These are phyloP conservation scores for Himantopus leucocephalus DNA, from an alignment of 2,113 vertebrate genomes.

Conservation along the genomic window DNA sequence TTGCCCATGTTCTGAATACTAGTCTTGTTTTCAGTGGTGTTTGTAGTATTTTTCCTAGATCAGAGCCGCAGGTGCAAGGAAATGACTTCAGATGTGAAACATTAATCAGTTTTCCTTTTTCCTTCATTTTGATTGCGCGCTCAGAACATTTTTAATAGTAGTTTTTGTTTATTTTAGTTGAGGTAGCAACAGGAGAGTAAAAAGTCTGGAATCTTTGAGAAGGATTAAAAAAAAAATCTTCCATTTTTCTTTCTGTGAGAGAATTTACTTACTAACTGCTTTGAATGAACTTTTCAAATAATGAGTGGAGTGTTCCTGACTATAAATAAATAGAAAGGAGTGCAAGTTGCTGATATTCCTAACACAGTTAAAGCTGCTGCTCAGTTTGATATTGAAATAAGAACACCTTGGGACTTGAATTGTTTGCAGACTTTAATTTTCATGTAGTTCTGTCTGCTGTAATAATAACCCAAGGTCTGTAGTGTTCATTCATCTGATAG, in stretches of 20 bases:
- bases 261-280: neutral
- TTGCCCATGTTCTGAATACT: slow-evolving; percentile 57
- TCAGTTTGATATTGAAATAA: neutral
- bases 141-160: slow-evolving; percentile 46
- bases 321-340: slow-evolving; percentile 15
- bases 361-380: neutral
- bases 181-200: slow-evolving; percentile 19
- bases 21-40: slow-evolving; percentile 48
- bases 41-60: slow-evolving; percentile 60
- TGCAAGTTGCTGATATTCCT: neutral
- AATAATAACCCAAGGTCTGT: neutral
- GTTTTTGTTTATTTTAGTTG: slow-evolving; percentile 55
- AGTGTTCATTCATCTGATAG: neutral
- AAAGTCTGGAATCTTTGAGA: slow-evolving; percentile 30
- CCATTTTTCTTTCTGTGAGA: neutral
- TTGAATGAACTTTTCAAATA: slow-evolving; percentile 13
- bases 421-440: neutral
- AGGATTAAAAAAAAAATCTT: neutral
- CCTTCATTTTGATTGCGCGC: neutral
- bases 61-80: slow-evolving; percentile 62
- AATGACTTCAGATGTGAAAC: slow-evolving; percentile 69
- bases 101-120: slow-evolving; percentile 51
- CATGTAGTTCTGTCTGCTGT: neutral
- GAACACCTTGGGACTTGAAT: neutral
- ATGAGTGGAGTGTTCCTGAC: slow-evolving; percentile 7